Evolutionary conservation across 1,140 invertebrate species (phyloP).

Genomic region (Odontomachus brunneus): DNA sequence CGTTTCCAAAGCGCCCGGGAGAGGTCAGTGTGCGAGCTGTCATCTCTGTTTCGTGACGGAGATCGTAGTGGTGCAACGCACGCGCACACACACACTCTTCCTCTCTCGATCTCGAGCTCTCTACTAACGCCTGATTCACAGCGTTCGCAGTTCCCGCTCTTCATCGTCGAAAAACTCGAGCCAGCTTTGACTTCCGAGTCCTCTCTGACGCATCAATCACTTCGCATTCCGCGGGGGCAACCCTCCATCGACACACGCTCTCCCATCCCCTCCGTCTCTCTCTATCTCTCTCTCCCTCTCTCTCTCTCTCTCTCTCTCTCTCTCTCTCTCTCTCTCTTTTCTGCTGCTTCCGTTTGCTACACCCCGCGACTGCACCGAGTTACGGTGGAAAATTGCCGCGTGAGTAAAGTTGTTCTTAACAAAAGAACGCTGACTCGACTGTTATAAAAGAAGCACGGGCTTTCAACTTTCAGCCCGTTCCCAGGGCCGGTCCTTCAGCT

Average conservation of each 20-base stretch:
- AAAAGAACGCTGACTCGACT: conserved; percentile 78
- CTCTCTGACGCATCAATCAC: conserved; percentile 72
- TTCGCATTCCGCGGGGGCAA: conserved; percentile 27
- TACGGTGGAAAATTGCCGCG: conserved; percentile 69
- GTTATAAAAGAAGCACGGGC: conserved; percentile 75
- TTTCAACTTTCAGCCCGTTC: conserved; percentile 60
- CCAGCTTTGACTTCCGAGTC: conserved; percentile 51
- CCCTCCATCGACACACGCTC: not conserved
- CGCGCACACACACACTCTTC: not conserved
- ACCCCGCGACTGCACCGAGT: conserved; percentile 11
- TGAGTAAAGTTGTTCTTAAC: conserved; percentile 78
- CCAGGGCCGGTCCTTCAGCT: conserved; percentile 37
- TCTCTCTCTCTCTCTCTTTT: not conserved
- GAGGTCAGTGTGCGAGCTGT: not conserved
- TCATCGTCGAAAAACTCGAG: conserved; percentile 33
- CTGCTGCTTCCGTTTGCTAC: conserved; percentile 8
- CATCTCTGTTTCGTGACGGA: not conserved
- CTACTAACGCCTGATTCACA: conserved; percentile 28
- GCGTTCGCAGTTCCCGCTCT: not conserved
- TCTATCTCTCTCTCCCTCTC: not conserved
- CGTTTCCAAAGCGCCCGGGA: not conserved
- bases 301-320: not conserved
- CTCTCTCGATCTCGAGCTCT: not conserved
- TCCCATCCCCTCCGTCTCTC: not conserved
- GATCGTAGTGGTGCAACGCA: not conserved